Evolutionary conservation across 2,113 vertebrate genomes (phyloP), one percentile per base, ranked within the genome.

Genomic region (Rhagologus leucostigma): DNA sequence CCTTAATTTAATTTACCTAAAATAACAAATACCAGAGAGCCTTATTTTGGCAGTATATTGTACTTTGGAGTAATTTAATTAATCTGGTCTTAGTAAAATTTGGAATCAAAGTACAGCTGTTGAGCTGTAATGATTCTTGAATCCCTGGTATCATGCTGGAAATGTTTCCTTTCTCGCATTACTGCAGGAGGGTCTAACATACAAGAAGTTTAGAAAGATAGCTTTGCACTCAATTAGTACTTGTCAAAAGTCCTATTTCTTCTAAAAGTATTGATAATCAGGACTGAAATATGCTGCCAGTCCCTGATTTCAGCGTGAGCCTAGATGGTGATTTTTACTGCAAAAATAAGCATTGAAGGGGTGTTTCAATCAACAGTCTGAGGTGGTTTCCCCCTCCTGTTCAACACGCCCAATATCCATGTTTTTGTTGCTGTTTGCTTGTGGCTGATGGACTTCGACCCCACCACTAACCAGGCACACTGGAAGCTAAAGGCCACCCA

Each of bases 31-130:
- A 50, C 11, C 49, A 78, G 82, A 84, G 89, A 93, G 63, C 50
- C 77, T 96, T 90, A 44, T 85, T 96, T 96, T 97, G 96, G 96
- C 96, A 95, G 70, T 37, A 53, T 87, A 71, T 73, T 85, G 47
- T 92, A 35, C 52, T 96, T 81, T 24, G 47, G 77, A 96, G 88
- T 97, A 91, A 96, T 95, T 88, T 74, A 96, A 97, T 97, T 97
- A 96, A 97, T 97, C 68, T 94, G 37, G 52, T 93, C 68, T 96
- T 94, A 92, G 87, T 50, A 84, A 87, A 85, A 95, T 47, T 78
- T 84, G 57, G 71, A 95, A 87, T 96, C 83, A 87, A 93, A 97
- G 93, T 95, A 90, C 96, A 97, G 96, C 97, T 96, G 97, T 95
- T 95, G 92, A 92, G 69, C 64, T 42, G 53, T 81, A 85, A 92